A percentile compares a stretch with the other conserved stretches of the same genome.
Evolutionary conservation across 2,888 invertebrate species (phyloP).

Genomic region (Anticlea derivata): DNA sequence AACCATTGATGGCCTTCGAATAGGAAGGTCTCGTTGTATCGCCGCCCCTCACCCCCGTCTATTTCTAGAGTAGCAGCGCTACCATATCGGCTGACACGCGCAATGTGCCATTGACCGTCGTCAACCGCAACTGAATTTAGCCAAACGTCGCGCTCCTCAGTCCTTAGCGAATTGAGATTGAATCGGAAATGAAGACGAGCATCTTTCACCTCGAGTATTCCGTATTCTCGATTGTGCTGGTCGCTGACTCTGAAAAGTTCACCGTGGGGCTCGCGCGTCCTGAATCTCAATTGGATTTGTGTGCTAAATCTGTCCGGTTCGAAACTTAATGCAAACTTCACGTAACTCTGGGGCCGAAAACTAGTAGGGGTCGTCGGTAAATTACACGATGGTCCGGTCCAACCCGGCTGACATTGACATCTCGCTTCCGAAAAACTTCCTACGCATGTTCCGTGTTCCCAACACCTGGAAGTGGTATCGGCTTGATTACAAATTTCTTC

Average conservation of each 20-base stretch:
- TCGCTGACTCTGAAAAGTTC: constrained; percentile 97
- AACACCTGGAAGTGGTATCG: constrained; percentile 92
- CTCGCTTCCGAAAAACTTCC: constrained; percentile 94
- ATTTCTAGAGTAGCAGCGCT: constrained; percentile 96
- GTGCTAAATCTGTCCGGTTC: constrained; percentile 96
- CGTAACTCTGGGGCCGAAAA: constrained; percentile 96
- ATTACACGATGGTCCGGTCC: constrained; percentile 95
- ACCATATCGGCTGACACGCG: constrained; percentile 94
- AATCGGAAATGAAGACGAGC: constrained; percentile 95
- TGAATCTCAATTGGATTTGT: constrained; percentile 95
- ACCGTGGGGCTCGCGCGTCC: constrained; percentile 96
- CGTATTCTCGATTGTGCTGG: constrained; percentile 97
- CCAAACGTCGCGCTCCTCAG: constrained; percentile 96
- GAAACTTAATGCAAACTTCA: constrained; percentile 97
- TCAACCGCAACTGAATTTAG: constrained; percentile 95
- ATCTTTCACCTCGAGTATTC: constrained; percentile 95
- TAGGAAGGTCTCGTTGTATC: constrained; percentile 96
- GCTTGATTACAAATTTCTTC: constrained; percentile 96
- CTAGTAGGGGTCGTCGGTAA: constrained; percentile 94
- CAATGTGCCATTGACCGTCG: constrained; percentile 98
- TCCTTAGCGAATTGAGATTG: constrained; percentile 95
- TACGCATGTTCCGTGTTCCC: constrained; percentile 97
- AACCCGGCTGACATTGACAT: constrained; percentile 98
- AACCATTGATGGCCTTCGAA: constrained; percentile 97
- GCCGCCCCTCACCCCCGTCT: constrained; percentile 96